Evolutionary conservation across 2,113 vertebrate species (phyloP).

Genomic region (Nibea coibor): DNA sequence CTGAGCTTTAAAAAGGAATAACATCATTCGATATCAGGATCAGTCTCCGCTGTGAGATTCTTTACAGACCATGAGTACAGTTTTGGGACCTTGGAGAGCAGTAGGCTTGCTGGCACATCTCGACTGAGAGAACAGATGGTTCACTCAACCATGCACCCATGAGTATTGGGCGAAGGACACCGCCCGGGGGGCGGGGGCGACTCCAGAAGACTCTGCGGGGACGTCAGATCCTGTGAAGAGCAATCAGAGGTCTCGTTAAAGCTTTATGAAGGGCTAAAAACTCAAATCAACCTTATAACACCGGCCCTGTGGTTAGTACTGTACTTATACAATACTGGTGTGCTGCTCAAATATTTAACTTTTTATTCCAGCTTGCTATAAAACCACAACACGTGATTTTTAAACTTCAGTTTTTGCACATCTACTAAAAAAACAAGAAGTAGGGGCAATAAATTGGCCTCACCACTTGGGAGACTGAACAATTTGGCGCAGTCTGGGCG

Average conservation of each 20-base stretch:
- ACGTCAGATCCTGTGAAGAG: background rate
- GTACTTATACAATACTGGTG: background rate
- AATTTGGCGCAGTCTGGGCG: too few relatives aligned
- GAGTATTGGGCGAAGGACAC: constrained; percentile 40
- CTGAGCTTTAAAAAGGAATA: constrained; percentile 11
- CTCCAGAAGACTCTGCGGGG: constrained; percentile 28
- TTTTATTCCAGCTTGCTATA: too few relatives aligned
- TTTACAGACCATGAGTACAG: constrained; percentile 16
- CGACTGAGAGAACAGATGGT: constrained; percentile 57
- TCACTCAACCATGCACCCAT: constrained; percentile 35
- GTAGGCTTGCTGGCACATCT: constrained; percentile 31
- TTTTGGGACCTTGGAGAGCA: constrained; percentile 35
- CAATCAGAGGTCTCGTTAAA: constrained; percentile 18
- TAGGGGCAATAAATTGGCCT: too few relatives aligned
- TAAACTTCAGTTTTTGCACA: too few relatives aligned
- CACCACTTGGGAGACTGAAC: too few relatives aligned
- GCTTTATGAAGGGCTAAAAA: background rate
- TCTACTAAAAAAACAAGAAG: too few relatives aligned
- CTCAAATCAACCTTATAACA: background rate
- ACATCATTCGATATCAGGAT: constrained; percentile 10
- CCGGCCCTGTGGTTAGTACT: too few relatives aligned
- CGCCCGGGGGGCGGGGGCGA: constrained; percentile 30
- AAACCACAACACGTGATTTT: too few relatives aligned
- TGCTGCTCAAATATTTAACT: background rate
- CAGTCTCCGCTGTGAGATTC: constrained; percentile 22